A percentile compares a stretch with the other conserved stretches of the same genome.
Conservation (phyloP, 1,140 invertebrate species). For the Drosophila baimaii region DNA sequence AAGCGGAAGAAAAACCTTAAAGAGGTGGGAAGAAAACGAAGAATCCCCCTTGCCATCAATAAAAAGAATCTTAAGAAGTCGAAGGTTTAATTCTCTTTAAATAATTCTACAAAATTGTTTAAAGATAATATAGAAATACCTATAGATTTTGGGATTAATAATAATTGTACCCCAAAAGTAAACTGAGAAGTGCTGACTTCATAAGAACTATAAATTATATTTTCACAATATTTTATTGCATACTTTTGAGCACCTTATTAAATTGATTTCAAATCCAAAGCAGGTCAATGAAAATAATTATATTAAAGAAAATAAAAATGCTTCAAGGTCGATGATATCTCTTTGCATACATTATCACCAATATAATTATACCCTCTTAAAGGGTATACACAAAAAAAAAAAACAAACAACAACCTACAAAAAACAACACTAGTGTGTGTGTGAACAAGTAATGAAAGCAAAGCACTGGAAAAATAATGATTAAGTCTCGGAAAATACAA, state of each 20-base stretch:
- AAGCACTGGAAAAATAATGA: slow-evolving; percentile 79
- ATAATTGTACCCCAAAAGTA: too few species aligned
- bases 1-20: slow-evolving; percentile 30
- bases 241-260: rapidly evolving
- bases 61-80: neutral
- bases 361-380: neutral
- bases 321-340: neutral
- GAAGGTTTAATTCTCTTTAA: neutral
- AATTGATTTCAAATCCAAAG: neutral
- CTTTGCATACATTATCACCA: too few species aligned
- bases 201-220: too few species aligned
- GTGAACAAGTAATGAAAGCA: slow-evolving; percentile 74
- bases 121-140: too few species aligned
- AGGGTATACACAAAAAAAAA: neutral
- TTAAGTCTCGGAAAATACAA: slow-evolving; percentile 59
- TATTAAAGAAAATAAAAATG: rapidly evolving
- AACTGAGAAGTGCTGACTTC: too few species aligned
- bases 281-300: too few species aligned
- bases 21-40: slow-evolving; percentile 15
- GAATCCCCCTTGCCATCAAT: slow-evolving; percentile 4
- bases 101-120: too few species aligned
- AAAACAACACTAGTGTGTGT: slow-evolving; percentile 29
- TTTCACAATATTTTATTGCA: neutral
- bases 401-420: slow-evolving; percentile 17
- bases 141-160: too few species aligned